A percentile compares a stretch with the other conserved stretches of the same genome.
Conservation (phyloP, 64 coral and sea anemone genomes). For the Montipora efflorescens region DNA sequence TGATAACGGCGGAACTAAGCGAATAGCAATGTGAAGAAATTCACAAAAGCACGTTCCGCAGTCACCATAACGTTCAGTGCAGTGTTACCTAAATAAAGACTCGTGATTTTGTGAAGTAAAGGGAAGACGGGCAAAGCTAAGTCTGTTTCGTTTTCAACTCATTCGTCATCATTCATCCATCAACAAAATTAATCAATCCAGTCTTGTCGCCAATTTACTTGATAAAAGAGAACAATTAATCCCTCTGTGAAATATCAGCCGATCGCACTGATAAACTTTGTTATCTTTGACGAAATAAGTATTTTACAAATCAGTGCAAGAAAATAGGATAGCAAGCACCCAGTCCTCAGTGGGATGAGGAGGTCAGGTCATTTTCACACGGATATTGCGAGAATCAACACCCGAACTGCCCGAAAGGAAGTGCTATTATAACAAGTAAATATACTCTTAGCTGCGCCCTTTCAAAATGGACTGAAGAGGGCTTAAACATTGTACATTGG, state of each 20-base stretch:
- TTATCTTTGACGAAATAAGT: neutral
- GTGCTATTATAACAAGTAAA: too few species aligned
- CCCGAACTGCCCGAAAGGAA: too few species aligned
- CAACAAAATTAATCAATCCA: neutral
- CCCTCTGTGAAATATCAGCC: neutral
- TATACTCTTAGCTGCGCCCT: neutral
- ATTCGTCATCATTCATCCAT: neutral
- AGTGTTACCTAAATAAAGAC: too few species aligned
- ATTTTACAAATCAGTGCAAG: neutral
- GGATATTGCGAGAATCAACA: neutral
- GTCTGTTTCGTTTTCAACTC: too few species aligned
- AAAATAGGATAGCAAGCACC: neutral
- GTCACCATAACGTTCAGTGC: too few species aligned
- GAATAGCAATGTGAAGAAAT: too few species aligned
- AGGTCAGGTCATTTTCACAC: neutral
- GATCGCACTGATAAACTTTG: neutral
- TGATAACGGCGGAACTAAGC: too few species aligned
- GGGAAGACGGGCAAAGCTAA: too few species aligned
- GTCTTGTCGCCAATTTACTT: neutral
- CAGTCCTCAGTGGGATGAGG: neutral
- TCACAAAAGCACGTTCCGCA: too few species aligned
- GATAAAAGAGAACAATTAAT: neutral
- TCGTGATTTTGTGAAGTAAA: too few species aligned
- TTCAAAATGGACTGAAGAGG: neutral
- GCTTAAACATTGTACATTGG: neutral